phyloP scores from a whole-genome alignment of 1,140 invertebrate species.

The Augochlora pura region DNA sequence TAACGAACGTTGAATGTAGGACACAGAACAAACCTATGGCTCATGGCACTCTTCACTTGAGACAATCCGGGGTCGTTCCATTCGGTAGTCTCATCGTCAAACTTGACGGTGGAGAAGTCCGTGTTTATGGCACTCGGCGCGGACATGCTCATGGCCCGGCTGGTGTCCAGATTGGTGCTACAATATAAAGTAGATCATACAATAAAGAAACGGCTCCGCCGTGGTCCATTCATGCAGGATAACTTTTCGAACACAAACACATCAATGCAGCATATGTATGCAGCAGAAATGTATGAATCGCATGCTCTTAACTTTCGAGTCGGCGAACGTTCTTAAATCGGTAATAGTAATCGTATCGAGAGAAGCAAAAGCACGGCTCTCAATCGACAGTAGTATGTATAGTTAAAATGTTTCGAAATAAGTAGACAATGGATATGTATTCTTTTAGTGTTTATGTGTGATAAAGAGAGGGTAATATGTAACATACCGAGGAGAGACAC shows the following conservation, averaged over 20 bases:
- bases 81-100: conserved; percentile 79
- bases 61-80: conserved; percentile 68
- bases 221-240: conserved; percentile 34
- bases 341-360: conserved; percentile 1
- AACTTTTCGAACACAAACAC: conserved; percentile 45
- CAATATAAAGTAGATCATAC: conserved; percentile 45
- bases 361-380: conserved; percentile 17
- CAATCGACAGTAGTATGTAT: conserved; percentile 3
- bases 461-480: conserved; percentile 49
- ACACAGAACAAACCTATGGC: conserved; percentile 70
- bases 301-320: conserved; percentile 31
- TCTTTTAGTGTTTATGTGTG: conserved; percentile 38
- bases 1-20: neutral
- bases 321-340: neutral
- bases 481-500: conserved; percentile 77
- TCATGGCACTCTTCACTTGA: conserved; percentile 75
- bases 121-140: conserved; percentile 92
- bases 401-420: neutral
- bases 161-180: conserved; percentile 84
- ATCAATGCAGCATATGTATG: conserved; percentile 59
- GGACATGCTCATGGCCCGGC: conserved; percentile 88
- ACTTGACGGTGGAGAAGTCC: conserved; percentile 87
- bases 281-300: conserved; percentile 43
- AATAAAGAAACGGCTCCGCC: neutral
- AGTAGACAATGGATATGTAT: neutral